Evolutionary conservation across 2,113 vertebrate species (phyloP), one percentile per base, ranked within the genome.

Genomic region (Chloroceryle aenea): DNA sequence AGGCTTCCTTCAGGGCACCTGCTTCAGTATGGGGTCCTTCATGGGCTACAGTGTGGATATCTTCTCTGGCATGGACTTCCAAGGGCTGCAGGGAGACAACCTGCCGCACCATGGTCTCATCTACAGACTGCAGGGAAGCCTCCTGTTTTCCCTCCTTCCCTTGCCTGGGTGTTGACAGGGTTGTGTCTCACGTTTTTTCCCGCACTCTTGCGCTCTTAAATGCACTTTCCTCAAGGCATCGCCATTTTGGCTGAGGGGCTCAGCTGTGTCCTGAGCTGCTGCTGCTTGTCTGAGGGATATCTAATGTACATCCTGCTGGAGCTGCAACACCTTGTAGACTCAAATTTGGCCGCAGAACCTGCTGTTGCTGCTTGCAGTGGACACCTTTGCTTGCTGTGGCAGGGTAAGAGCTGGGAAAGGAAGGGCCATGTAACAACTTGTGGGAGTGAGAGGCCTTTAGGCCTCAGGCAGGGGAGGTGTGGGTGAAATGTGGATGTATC

Each of bases 161-260:
- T 16, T 11, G 27, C 8, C 7, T 8, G 2, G 2, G 5, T 53
- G 5, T 64, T 71, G 8, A 25, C 5, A 8, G n/a, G 20, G 23
- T 12, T 32, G 12, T 59, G 47, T 63, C 29, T 45, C 53, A 12
- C 7, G 6, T 2, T 25, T 62, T 40, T 14, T 63, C 13, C 13
- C 14, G 55, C 4, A 4, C 29, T 55, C 27, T 48, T 59, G 48
- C 3, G 0, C 32, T 90, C n/a, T 18, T 45, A 72, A 67, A 36
- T 36, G 9, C 0, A 0, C 18, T 48, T 47, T 73, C 18, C 40
- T n/a, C 0, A 2, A 52, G 29, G 29, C 32, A 36, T 9, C 43
- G 1, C 12, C 7, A 3, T 36, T 66, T 43, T 72, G 19, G 40
- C 30, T 50, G 27, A 61, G 48, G 14, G 20, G 3, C 26, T 53